phyloP scores from a whole-genome alignment of 2,888 invertebrate genomes.

The Luperina nickerlii region DNA sequence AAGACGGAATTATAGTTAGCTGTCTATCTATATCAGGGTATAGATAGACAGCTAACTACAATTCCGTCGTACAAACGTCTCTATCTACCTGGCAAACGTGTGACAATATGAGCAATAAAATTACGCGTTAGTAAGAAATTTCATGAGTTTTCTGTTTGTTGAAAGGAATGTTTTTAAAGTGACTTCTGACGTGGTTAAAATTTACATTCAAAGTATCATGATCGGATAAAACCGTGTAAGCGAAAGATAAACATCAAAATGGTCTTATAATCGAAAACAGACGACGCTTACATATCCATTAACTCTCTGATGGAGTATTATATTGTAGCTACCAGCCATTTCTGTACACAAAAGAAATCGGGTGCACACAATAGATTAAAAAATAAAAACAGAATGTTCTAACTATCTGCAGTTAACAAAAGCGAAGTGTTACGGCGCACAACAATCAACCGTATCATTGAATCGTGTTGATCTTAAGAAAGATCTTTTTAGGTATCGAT shows the following conservation, averaged over 20 bases:
- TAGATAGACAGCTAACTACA: no score
- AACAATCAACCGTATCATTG: constrained; percentile 71
- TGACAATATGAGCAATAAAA: constrained; percentile 2
- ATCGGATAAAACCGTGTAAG: background rate
- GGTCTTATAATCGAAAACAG: constrained; percentile 28
- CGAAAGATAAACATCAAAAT: constrained; percentile 42
- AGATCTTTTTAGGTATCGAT: constrained; percentile 73
- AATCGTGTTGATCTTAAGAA: constrained; percentile 68
- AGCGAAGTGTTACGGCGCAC: constrained; percentile 63
- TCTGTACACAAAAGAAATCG: constrained; percentile 55
- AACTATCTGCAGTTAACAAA: constrained; percentile 59
- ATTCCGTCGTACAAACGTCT: no score
- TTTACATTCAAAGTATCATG: background rate
- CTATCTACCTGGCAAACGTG: background rate
- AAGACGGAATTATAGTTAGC: background rate
- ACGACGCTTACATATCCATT: constrained; percentile 38
- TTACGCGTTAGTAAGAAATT: constrained; percentile 2
- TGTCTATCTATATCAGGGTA: background rate
- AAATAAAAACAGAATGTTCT: constrained; percentile 47
- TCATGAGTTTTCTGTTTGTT: background rate
- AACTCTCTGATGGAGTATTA: constrained; percentile 38
- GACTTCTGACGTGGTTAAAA: background rate
- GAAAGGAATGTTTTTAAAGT: background rate
- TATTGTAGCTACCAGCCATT: constrained; percentile 42
- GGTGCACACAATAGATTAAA: constrained; percentile 34